phyloP scores from a whole-genome alignment of 2,113 vertebrate species.

The Salvelinus sp. region DNA sequence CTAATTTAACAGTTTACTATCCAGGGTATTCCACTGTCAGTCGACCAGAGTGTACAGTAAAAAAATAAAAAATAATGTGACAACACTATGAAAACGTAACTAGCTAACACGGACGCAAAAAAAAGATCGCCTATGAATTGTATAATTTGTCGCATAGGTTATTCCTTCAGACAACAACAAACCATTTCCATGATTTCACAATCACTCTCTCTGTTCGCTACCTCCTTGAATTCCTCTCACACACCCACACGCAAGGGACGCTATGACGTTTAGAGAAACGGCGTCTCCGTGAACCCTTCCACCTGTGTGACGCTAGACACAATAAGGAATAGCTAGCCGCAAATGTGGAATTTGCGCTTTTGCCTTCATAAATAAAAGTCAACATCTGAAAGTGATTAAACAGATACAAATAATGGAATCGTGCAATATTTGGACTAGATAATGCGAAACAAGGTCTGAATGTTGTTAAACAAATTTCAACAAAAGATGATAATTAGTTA shows the following conservation, averaged over 20 bases:
- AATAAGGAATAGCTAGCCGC: too few species aligned
- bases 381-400: too few species aligned
- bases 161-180: slow-evolving; percentile 54
- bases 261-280: slow-evolving; percentile 33
- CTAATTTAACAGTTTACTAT: background rate
- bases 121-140: slow-evolving; percentile 22
- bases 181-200: slow-evolving; percentile 52
- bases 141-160: slow-evolving; percentile 41
- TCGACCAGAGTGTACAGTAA: background rate
- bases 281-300: background rate
- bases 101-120: slow-evolving; percentile 14
- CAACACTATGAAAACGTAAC: background rate
- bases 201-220: slow-evolving; percentile 59
- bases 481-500: too few species aligned
- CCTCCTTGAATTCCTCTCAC: slow-evolving; percentile 65
- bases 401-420: too few species aligned
- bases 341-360: too few species aligned
- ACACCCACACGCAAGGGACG: slow-evolving; percentile 58
- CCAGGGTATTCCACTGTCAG: slow-evolving; percentile 59
- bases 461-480: too few species aligned
- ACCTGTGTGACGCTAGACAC: too few species aligned
- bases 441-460: too few species aligned
- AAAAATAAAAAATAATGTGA: too few species aligned
- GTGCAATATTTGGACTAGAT: too few species aligned
- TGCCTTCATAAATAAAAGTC: too few species aligned